Base-by-base conservation (phyloP, 2,797 vertebrate genomes). In the Harpagifer antarcticus region DNA sequence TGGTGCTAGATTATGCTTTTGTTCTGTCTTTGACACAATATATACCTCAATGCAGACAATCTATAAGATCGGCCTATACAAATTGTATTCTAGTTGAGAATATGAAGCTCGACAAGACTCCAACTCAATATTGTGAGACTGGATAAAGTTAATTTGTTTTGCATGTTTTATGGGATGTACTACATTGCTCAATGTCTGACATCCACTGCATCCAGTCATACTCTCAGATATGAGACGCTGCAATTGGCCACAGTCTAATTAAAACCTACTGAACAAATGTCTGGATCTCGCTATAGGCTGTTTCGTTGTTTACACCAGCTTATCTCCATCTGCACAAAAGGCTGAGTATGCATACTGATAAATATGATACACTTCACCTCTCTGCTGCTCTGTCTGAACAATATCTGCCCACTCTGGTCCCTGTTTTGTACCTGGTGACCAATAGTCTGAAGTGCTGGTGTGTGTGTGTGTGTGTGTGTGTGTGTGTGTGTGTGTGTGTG, bases 201-300 rank as follows among this genome's bases (percentile, higher is more conserved):
- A 27, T 58, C 59, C 23, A 52, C 31, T 52, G 9, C 23, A 50
- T 50, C 57, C 27, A 65, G 45, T 54, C 37, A 42, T 64, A 69
- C 49, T 44, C 71, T 59, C n/a, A 47, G 68, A 71, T 40, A 68
- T 42, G 31, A 82, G 52, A 75, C 19, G 15, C 5, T 47, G 49
- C 53, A 76, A 60, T 75, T 67, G 65, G 40, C 68, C n/a, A 64
- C 19, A 59, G 42, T 12, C 55, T 78, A 54, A 82, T 85, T 80
- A 68, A 78, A 78, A 56, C 42, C 57, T 37, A 45, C 5, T 13
- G 19, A 53, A 63, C 33, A 63, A 49, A 40, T 54, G 60, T 72
- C 60, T 56, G 27, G 59, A 50, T 52, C 31, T 52, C 63, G 76
- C 70, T 77, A 0, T 17, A 79, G 70, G 50, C 52, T 56, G 40